Evolutionary conservation across 2,888 invertebrate genomes (phyloP).

Genomic region (Syrphus vitripennis): DNA sequence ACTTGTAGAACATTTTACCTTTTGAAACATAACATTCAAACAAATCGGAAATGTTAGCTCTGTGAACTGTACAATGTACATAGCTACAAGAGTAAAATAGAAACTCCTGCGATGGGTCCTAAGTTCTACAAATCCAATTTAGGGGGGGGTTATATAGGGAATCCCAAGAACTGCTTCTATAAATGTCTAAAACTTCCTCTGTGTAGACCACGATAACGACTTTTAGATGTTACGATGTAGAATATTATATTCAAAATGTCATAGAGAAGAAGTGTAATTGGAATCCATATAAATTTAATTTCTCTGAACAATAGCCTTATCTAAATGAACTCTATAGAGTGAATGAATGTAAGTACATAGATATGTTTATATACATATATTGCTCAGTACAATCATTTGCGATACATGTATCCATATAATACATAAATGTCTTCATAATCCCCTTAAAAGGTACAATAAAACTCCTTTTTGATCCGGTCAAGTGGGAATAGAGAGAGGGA

Average conservation of each 20-base stretch:
- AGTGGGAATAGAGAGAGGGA: slow-evolving; percentile 21
- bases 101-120: neutral
- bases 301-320: slow-evolving; percentile 51
- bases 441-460: slow-evolving; percentile 36
- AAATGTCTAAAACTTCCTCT: neutral
- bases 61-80: no score
- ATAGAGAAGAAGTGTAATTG: slow-evolving; percentile 38
- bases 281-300: slow-evolving; percentile 65
- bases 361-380: neutral
- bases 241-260: slow-evolving; percentile 40
- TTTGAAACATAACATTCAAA: slow-evolving; percentile 22
- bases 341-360: no score
- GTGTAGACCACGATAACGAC: slow-evolving; percentile 1
- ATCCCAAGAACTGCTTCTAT: slow-evolving; percentile 49
- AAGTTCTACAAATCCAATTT: slow-evolving; percentile 14
- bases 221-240: neutral
- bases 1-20: slow-evolving; percentile 32
- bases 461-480: slow-evolving; percentile 59
- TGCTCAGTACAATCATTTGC: neutral
- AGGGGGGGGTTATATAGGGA: neutral
- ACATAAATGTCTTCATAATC: slow-evolving; percentile 36
- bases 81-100: neutral
- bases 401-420: neutral
- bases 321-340: slow-evolving; percentile 29
- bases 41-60: slow-evolving; percentile 2